Base-by-base conservation (phyloP, 2,888 invertebrate genomes). In the Hirtodrosophila confusa region DNA sequence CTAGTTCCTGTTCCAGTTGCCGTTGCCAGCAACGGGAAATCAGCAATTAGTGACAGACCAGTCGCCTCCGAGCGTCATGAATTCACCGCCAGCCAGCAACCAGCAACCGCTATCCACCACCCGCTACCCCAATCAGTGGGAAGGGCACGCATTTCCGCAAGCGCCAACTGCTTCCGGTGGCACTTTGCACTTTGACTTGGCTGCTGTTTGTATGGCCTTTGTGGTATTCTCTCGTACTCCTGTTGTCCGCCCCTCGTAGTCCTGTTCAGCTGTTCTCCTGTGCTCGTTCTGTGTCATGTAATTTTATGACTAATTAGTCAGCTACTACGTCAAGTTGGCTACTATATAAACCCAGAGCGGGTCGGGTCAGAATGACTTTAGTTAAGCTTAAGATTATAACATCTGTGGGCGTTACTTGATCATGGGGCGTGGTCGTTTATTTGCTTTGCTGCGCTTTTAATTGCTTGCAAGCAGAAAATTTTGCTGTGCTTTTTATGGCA, bases 281-380 rank as follows among this genome's bases (percentile, higher is more conserved):
- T 41, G 50, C 39, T 55, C 60, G 65, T 62, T 68, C 50, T 68
- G 68, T 53, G 58, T 68, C 85, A 66, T 85, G 87, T 80, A 88
- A 85, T 85, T 88, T 85, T 85, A 85, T 88, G 88, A 86, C 84
- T 85, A 85, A 85, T 85, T 85, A 85, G 84, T 78, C 87, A 85
- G 87, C 87, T 70, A 75, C 84, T 86, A 63, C 73, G 67, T 69
- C 87, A 83, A 80, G 75, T 86, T 80, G 69, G 61, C 68, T 73
- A 69, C 83, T 70, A 51, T 54, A 80, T 80, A 56, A 60, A 67
- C 35, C 47, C 27, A 23, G 36, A 54, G 45, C 31, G 23, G 35
- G 24, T 3, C 6, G 23, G 27, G 9, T 23, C 45, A 12, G 24
- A 11, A 50, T 54, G 70, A 70, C 50, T 69, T 58, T 68, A 78